Conservation (phyloP, 2,113 vertebrate species). For the Monopterus albus region DNA sequence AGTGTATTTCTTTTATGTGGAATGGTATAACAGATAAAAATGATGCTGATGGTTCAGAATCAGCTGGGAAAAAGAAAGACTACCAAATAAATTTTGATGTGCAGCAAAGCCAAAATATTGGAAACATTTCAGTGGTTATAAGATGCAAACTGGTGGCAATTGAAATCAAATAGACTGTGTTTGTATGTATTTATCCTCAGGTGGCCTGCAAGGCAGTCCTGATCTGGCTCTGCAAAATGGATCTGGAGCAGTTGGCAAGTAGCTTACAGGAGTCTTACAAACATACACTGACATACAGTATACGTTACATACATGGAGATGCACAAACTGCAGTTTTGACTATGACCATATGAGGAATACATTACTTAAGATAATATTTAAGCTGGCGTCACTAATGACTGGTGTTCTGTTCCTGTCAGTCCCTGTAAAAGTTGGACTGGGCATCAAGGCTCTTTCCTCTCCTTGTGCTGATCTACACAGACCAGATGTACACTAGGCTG, state of each 20-base stretch:
- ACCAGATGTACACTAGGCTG: slow-evolving; percentile 13
- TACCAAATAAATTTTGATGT: background rate
- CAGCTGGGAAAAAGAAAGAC: background rate
- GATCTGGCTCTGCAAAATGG: slow-evolving; percentile 90
- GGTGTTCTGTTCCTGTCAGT: no score
- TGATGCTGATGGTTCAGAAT: no score
- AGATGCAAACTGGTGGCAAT: background rate
- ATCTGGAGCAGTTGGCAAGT: slow-evolving; percentile 87
- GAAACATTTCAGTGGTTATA: background rate
- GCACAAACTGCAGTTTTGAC: background rate
- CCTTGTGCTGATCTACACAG: background rate
- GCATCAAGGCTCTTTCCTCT: background rate
- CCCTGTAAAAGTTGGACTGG: background rate
- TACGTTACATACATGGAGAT: no score
- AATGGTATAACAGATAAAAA: no score
- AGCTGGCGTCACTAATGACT: background rate
- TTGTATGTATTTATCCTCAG: slow-evolving; percentile 63
- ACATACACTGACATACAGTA: background rate
- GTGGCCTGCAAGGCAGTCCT: slow-evolving; percentile 85
- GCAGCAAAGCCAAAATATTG: background rate
- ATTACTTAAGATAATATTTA: background rate
- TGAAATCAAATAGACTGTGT: background rate
- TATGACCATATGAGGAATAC: background rate
- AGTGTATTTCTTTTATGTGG: no score
- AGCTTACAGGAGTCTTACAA: background rate